Base-by-base conservation (phyloP, 2,888 invertebrate species). In the Scaeva pyrastri region DNA sequence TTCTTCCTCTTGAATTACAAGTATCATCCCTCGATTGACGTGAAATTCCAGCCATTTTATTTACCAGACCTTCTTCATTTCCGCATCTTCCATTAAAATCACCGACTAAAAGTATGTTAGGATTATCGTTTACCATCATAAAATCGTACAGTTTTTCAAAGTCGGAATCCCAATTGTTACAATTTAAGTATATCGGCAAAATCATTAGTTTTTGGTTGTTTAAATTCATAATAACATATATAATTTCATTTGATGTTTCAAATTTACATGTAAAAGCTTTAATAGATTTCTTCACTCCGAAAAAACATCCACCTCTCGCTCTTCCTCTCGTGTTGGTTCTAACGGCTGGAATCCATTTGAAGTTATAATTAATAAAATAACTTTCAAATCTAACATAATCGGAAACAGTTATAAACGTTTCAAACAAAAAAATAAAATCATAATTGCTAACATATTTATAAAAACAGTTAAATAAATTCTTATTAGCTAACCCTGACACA, bases 351-450 rank as follows among this genome's bases (percentile, higher is more conserved):
- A 39, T 8, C 60, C 60, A 60, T 10, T 19, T 19, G 41, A 12
- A 39, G 3, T 39, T 39, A 19, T 19, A 39, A 5, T 41, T 41
- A 3, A 16, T 8, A 12, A 60, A 60, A 11, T 60, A 41, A n/a
- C 41, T 60, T 60, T 60, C 41, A 39, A 16, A 41, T 10, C 19
- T 8, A 16, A 19, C 11, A 14, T 60, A 60, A 19, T 39, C 19
- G 10, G 19, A 11, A 39, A 39, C 60, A 8, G 56, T n/a, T n/a
- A 16, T 6, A n/a, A 58, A 58, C 2, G 58, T 58, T 58, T 58
- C 58, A 58, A 60, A 60, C 21, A 60, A 41, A 41, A 41, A 60
- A 41, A 60, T 6, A 41, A 60, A 41, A 23, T 60, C 50, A 21
- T 21, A 50, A 16, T 12, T 19, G 21, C 41, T 60, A 10, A 60